Percentiles rank a stretch among this genome's conserved stretches.
Conservation (phyloP, 2,797 vertebrate species). For the Brotula barbata region DNA sequence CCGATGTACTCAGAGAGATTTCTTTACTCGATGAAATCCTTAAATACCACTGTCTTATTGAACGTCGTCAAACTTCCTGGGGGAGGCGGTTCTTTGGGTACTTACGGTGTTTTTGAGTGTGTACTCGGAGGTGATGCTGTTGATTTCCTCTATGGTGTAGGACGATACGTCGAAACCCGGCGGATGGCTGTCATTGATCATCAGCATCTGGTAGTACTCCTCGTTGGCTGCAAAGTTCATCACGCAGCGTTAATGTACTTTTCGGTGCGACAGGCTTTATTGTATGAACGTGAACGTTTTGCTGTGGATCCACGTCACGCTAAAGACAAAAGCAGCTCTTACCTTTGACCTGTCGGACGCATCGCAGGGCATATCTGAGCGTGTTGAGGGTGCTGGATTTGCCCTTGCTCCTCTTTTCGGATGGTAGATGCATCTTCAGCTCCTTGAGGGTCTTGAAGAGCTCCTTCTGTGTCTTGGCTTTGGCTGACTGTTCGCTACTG, state of each 20-base stretch:
- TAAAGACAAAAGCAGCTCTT: constrained; percentile 24
- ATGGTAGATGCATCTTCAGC: constrained; percentile 87
- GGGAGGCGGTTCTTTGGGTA: not conserved
- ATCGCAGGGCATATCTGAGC: constrained; percentile 89
- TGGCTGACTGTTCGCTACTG: constrained; percentile 91
- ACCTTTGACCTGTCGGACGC: constrained; percentile 97
- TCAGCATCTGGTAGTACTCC: constrained; percentile 92
- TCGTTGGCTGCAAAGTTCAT: constrained; percentile 83
- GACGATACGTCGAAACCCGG: constrained; percentile 85
- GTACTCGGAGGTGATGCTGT: constrained; percentile 89
- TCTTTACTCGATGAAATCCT: no score
- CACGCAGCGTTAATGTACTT: not conserved
- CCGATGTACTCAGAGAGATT: no score
- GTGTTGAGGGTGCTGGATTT: constrained; percentile 88
- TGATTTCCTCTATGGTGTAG: constrained; percentile 89
- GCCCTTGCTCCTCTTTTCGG: constrained; percentile 87
- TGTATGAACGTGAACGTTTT: not conserved
- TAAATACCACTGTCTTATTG: no score
- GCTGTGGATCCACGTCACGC: constrained; percentile 6
- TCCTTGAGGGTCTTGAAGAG: constrained; percentile 89
- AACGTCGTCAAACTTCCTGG: no score
- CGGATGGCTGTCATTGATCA: constrained; percentile 86
- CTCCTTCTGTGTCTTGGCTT: constrained; percentile 91
- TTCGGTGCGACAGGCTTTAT: not conserved
- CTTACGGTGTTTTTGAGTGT: constrained; percentile 89